phyloP scores from a whole-genome alignment of 1,140 invertebrate genomes.

The Heliothis subflexa region DNA sequence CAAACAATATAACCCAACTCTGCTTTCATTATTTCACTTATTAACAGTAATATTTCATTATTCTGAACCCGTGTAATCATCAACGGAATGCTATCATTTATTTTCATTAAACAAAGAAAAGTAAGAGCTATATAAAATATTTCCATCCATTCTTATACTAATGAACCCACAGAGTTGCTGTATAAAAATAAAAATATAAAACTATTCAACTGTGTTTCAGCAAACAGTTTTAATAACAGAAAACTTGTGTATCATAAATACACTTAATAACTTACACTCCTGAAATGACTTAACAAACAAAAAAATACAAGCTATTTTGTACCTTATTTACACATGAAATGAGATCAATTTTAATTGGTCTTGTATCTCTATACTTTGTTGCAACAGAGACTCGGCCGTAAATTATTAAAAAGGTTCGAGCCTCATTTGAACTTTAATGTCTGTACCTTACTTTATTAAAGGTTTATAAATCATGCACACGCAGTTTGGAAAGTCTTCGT shows the following conservation, averaged over 20 bases:
- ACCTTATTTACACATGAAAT: not conserved
- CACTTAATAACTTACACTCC: not conserved
- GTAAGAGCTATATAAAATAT: not conserved
- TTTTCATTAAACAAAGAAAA: too few species aligned
- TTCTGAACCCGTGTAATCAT: too few species aligned
- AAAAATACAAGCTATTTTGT: not conserved
- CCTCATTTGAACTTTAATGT: slow-evolving; percentile 48
- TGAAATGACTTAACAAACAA: not conserved
- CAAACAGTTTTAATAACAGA: slow-evolving; percentile 21
- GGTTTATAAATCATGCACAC: slow-evolving; percentile 49
- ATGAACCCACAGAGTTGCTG: not conserved
- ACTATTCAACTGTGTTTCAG: not conserved
- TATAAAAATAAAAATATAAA: not conserved
- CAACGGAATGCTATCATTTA: too few species aligned
- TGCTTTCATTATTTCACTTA: too few species aligned
- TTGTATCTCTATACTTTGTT: not conserved
- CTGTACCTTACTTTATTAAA: slow-evolving; percentile 51
- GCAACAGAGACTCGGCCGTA: slow-evolving; percentile 13
- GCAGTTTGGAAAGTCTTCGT: not conserved
- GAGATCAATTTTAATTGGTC: not conserved
- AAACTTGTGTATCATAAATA: slow-evolving; percentile 11
- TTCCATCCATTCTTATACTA: not conserved
- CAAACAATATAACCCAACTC: too few species aligned
- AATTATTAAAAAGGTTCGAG: slow-evolving; percentile 53
- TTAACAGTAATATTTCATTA: too few species aligned